Evolutionary conservation across 2,888 invertebrate genomes (phyloP), one percentile per base, ranked within the genome.

Genomic region (Lasiommata megera): DNA sequence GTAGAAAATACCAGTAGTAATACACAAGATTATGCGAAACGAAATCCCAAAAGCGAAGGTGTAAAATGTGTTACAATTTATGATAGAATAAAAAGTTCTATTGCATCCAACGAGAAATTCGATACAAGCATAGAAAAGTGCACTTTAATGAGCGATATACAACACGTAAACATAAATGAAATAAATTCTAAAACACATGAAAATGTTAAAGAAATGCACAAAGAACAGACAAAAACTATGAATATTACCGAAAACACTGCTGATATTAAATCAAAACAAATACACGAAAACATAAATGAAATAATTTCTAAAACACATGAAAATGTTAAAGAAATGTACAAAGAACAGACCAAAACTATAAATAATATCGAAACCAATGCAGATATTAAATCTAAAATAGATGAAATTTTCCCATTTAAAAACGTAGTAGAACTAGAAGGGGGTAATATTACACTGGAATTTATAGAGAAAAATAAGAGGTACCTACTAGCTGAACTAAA

Each of bases 401-500:
- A 72, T 1, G 72, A 83, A 16, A 62, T 89, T 3, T 88, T 91
- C 47, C 91, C 91, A 0, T 86, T 75, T 46, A 73, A 72, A 1
- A 68, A 74, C 0, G 69, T 69, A 0, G 60, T 82, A 1, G 60
- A 60, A 1, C 12, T 77, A 0, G 62, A 70, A 12, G 70, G 81
- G 14, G 84, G 82, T 0, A 74, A 82, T 51, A 70, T 91, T 1
- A 77, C 74, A 1, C 44, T 91, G 0, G 82, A 84, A 55, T 79
- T 78, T 43, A 80, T 91, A 44, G 91, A 91, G 61, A 77, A 55
- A 23, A 90, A 83, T 14, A 91, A 91, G 65, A 62, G 90, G 17
- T 51, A 70, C 0, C 61, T 91, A 0, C 58, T 91, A 29, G 60
- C 64, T 0, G 68, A 74, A 48, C 59, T 88, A 1, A 88, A 82